Base-by-base conservation (phyloP, 2,113 vertebrate species). In the Clupea harengus region DNA sequence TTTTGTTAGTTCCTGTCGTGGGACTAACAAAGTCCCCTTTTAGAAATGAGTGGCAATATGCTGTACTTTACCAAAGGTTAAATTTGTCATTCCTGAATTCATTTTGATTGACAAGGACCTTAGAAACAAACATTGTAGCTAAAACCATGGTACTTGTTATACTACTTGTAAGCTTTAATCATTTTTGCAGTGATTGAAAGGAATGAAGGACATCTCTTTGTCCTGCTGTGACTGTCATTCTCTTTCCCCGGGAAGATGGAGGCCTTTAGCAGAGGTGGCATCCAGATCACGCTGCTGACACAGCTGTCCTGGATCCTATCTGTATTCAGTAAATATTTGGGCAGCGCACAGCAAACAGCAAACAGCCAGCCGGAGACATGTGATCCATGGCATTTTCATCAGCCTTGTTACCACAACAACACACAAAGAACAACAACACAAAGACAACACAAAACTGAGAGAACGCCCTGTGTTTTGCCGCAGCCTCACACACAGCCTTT, bases 321-420 rank as follows among this genome's bases (percentile, higher is more conserved):
- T 78, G 72, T 32, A 44, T 11, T 78, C 72, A 5, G 72, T 78
- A 78, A 78, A 78, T 78, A 78, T 78, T 78, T 78, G 72, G 72
- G 72, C 72, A 39, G 32, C 28, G 28, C 13, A 32, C 28, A 78
- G 72, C 72, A 78, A 78, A 78, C 72, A 78, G 28, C 72, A 78
- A 78, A 78, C 72, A 78, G 28, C 25, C 28, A 78, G 25, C 72
- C 64, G 11, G 28, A 39, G 25, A 75, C 67, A 67, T 67, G 67
- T 39, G 28, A 28, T 75, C 67, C 25, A 11, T 75, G 67, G 67
- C 28, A 75, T 75, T 75, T 75, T 72, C 64, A 72, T 72, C 64
- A 2, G 25, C 22, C 64, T 28, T 25, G 64, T 13, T 11, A 18
- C 54, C 57, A 22, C 57, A 6, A 22, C 57, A 39, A 64, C 60